Conservation (phyloP, 2,797 vertebrate species). For the Sebastes matsubarae region DNA sequence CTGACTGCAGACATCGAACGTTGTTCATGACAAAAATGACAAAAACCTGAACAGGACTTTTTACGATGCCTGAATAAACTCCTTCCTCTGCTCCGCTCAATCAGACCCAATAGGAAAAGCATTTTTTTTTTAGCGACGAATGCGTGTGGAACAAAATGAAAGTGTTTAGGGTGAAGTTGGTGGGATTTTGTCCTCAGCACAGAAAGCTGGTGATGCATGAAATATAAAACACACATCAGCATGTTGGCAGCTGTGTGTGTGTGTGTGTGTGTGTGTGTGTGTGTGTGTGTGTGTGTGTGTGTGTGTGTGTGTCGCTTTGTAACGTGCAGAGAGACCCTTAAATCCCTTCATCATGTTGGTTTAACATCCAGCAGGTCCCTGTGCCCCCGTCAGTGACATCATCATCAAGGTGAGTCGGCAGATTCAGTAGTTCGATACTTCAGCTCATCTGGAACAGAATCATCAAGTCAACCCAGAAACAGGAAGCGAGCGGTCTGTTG, state of each 20-base stretch:
- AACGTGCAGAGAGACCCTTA: neutral
- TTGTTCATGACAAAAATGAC: neutral
- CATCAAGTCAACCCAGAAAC: neutral
- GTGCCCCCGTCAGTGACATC: neutral
- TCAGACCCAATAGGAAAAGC: neutral
- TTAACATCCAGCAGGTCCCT: neutral
- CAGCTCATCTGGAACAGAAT: neutral
- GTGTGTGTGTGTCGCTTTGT: neutral
- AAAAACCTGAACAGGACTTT: no score
- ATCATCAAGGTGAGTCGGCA: neutral
- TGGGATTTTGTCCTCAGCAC: neutral
- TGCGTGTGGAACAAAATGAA: neutral
- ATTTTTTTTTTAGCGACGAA: neutral
- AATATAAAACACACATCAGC: slow-evolving; percentile 15
- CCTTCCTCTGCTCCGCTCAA: neutral
- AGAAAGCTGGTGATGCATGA: neutral
- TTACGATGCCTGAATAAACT: neutral
- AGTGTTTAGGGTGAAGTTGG: neutral
- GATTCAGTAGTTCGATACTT: neutral
- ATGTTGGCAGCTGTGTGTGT: neutral
- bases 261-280: no score
- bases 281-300: no score
- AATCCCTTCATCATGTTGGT: neutral
- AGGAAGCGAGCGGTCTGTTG: neutral
- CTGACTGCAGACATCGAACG: neutral